These are phyloP conservation scores for Alethe diademata DNA, from an alignment of 2,113 vertebrate genomes.

Conservation along the genomic window DNA sequence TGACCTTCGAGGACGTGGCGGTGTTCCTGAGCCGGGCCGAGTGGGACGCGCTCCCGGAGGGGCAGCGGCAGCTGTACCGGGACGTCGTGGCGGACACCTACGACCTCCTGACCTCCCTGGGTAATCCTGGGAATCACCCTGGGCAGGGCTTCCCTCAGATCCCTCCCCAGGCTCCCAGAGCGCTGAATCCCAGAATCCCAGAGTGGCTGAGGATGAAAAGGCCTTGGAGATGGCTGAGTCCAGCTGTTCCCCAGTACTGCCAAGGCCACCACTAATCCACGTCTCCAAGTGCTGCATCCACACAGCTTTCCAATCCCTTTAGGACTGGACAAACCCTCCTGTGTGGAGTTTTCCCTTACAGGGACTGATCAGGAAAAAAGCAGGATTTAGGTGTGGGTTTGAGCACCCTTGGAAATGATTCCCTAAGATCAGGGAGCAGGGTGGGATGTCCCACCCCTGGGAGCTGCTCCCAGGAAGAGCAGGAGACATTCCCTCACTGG, in stretches of 20 bases:
- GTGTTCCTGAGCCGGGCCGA: background rate
- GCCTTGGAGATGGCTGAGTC: background rate
- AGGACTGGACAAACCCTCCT: background rate
- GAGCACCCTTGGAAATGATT: background rate
- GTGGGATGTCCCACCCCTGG: rapidly evolving
- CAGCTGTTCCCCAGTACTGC: background rate
- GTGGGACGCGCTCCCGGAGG: background rate
- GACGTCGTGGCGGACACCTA: background rate
- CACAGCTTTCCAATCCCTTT: rapidly evolving
- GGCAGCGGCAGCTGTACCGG: background rate
- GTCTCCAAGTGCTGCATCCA: background rate
- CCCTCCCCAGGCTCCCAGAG: background rate
- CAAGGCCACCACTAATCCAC: background rate
- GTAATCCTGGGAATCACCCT: background rate
- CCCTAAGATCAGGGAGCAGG: background rate
- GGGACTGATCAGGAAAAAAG: background rate
- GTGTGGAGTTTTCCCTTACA: rapidly evolving
- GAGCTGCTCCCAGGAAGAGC: background rate
- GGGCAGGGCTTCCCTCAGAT: background rate
- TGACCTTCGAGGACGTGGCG: background rate
- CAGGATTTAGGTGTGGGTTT: background rate
- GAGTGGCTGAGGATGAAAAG: background rate
- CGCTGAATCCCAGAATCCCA: background rate
- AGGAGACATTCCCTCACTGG: rapidly evolving
- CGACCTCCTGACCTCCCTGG: background rate